Conservation (phyloP, 2,888 invertebrate genomes). For the Lithophane leautieri region DNA sequence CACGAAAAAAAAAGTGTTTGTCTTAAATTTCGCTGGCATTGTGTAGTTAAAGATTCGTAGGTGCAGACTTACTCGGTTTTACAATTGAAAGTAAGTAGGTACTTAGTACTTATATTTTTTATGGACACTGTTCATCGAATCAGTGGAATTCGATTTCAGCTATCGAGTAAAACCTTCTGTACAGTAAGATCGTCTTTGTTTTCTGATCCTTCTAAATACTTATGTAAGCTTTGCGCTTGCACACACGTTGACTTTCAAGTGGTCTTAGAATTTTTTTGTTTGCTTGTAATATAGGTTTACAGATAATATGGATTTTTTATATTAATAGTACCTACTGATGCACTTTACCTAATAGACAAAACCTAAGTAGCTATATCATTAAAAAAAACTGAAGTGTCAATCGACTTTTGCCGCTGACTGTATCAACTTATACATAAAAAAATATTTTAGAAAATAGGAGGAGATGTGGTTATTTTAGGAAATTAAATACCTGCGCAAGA, state of each 20-base stretch:
- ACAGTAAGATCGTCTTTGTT: background rate
- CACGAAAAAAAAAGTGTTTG: background rate
- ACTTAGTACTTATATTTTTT: background rate
- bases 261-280: background rate
- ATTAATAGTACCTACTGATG: background rate
- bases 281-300: no score
- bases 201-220: slow-evolving; percentile 19
- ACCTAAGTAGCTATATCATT: no score
- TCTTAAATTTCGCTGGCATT: background rate
- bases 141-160: background rate
- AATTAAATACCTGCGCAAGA: background rate
- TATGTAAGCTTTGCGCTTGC: slow-evolving; percentile 9
- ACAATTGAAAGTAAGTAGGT: background rate
- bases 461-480: background rate
- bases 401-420: no score
- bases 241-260: slow-evolving; percentile 5
- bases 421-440: no score
- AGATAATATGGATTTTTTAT: background rate
- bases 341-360: background rate
- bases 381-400: no score
- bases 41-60: background rate
- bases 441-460: background rate
- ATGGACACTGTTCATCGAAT: background rate
- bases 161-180: background rate
- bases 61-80: slow-evolving; percentile 3